Conservation (phyloP, 2,888 invertebrate species). For the Pristionchus entomophagus region DNA sequence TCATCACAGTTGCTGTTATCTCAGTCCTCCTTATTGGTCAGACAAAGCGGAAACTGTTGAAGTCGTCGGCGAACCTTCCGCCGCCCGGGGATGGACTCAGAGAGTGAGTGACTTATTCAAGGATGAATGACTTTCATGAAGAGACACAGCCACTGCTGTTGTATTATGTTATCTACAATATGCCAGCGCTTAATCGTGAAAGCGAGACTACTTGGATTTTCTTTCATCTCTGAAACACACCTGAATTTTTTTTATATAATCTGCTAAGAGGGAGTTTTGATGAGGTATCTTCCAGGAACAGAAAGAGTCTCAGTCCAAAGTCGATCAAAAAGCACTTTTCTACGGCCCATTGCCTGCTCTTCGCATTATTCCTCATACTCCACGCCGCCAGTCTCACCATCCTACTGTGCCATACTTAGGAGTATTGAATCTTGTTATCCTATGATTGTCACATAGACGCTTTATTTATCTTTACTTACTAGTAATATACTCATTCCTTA, state of each 20-base stretch:
- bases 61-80: neutral
- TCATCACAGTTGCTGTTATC: conserved; percentile 31
- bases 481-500: too few species aligned
- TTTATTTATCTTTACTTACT: too few species aligned
- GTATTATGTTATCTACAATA: too few species aligned
- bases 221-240: too few species aligned
- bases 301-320: neutral
- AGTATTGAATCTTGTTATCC: too few species aligned
- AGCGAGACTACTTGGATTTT: too few species aligned
- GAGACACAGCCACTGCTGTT: too few species aligned
- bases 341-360: neutral
- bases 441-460: too few species aligned
- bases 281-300: conserved; percentile 4
- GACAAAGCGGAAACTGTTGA: neutral
- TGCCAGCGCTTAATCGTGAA: too few species aligned
- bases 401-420: too few species aligned
- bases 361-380: neutral
- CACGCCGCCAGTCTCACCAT: conserved; percentile 5
- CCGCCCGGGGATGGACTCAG: neutral
- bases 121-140: neutral
- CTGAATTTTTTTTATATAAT: too few species aligned
- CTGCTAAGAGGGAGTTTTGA: too few species aligned
- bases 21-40: neutral
- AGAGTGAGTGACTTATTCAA: neutral
- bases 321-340: neutral